Evolutionary conservation across 2,113 vertebrate genomes (phyloP).

Genomic region (Carassius auratus): DNA sequence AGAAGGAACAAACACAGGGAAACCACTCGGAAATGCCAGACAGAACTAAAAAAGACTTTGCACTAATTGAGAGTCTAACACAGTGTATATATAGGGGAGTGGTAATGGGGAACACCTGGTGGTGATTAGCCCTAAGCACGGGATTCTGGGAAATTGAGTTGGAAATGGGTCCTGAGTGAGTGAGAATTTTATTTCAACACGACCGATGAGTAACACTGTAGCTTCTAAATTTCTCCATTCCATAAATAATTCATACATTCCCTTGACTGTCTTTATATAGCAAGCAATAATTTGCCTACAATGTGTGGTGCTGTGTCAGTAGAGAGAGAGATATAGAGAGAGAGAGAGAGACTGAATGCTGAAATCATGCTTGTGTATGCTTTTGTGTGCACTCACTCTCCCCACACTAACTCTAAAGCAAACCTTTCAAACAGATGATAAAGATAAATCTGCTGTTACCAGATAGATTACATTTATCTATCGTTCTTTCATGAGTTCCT

Average conservation of each 20-base stretch:
- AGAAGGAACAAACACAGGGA: too few species aligned
- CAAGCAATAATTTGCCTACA: slow-evolving; percentile 53
- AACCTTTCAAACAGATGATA: slow-evolving; percentile 70
- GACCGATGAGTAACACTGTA: slow-evolving; percentile 39
- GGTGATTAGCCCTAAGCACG: too few species aligned
- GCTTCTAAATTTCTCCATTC: slow-evolving; percentile 32
- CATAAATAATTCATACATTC: slow-evolving; percentile 48
- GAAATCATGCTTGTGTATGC: slow-evolving; percentile 39
- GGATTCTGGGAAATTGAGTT: too few species aligned
- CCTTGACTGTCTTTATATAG: slow-evolving; percentile 41
- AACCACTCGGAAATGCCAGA: too few species aligned
- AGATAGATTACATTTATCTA: slow-evolving; percentile 71
- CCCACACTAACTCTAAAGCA: slow-evolving; percentile 10
- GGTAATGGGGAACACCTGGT: too few species aligned
- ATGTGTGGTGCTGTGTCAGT: slow-evolving; percentile 38
- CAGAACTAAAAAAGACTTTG: too few species aligned
- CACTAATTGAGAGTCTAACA: too few species aligned
- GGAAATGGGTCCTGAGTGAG: too few species aligned
- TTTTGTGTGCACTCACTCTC: slow-evolving; percentile 46
- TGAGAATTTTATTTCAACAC: too few species aligned
- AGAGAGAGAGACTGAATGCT: slow-evolving; percentile 38
- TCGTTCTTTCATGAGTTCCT: slow-evolving; percentile 66
- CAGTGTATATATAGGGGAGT: too few species aligned
- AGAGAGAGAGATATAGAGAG: too few species aligned
- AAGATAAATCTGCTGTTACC: slow-evolving; percentile 68